phyloP scores from a whole-genome alignment of 2,113 vertebrate genomes.

The Nesogale talazaci region DNA sequence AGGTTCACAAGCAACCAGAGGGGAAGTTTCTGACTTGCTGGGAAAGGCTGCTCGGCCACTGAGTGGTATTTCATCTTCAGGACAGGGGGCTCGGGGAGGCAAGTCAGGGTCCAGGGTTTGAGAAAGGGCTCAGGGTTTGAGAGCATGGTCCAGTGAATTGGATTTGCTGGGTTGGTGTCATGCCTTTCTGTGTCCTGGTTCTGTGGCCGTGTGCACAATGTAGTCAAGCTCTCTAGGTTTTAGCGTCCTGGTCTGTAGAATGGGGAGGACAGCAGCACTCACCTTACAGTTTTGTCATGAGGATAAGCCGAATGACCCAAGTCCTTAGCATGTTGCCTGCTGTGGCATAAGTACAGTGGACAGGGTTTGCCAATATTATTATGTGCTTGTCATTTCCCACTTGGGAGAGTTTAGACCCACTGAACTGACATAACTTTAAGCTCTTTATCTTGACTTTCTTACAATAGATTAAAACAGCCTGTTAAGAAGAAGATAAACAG shows the following conservation, averaged over 20 bases:
- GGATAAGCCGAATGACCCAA: not conserved
- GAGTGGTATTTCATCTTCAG: not conserved
- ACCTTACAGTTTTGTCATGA: not conserved
- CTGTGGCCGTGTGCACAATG: not conserved
- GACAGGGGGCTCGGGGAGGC: not conserved
- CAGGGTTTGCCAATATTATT: not conserved
- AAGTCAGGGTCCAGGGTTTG: fast-evolving
- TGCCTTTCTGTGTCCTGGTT: not conserved
- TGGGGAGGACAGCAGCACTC: not conserved
- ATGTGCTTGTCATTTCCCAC: not conserved
- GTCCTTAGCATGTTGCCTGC: not conserved
- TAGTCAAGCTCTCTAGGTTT: not conserved
- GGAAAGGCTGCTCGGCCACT: slow-evolving; percentile 1
- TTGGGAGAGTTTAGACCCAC: not conserved
- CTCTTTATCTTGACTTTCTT: not conserved
- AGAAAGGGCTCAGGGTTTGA: not conserved
- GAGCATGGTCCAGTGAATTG: not conserved
- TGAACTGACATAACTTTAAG: not conserved
- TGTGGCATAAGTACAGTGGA: not conserved
- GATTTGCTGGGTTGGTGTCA: not conserved
- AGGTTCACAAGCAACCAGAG: slow-evolving; percentile 8
- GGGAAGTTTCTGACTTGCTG: slow-evolving; percentile 46
- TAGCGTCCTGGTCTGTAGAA: not conserved
- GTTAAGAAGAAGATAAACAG: not conserved
- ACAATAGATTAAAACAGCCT: not conserved